Base-by-base conservation (phyloP, 2,797 vertebrate genomes). In the Rhynchonycteris naso region DNA sequence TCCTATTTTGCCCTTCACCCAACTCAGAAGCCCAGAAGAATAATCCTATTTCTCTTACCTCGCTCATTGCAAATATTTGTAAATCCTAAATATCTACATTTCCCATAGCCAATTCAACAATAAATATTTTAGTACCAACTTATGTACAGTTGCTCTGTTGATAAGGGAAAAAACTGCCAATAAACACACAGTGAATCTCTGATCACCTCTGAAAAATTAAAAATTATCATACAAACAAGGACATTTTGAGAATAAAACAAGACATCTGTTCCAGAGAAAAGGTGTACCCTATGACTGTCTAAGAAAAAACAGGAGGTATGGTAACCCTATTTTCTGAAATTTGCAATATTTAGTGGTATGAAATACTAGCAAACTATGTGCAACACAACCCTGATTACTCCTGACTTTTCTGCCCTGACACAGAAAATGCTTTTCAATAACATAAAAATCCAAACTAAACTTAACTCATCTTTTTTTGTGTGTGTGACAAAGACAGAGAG, bases 1-100 rank as follows among this genome's bases (percentile, higher is more conserved):
- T 52, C 15, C 43, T 88, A 30, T 61, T 65, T 86, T 75, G 38
- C 63, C 35, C 43, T 87, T 69, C 59, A 13, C 30, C 78, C 30
- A 94, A 87, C 47, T 80, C 79, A 88, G 88, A 94, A 88, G 10
- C 5, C 59, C 66, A 89, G 63, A 91, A 88, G n/a, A n/a, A n/a
- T 69, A 90, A 87, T 65, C 30, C 30, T 58, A 56, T 35, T 94
- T 95, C 43, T 69, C 69, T 90, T 89, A 75, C 22, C 8, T 76
- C 85, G 52, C 15, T 88, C 26, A 72, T 12, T 89, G 47, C 19
- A 91, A 84, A 28, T 85, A 52, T 91, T 35, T 61, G 28, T 54
- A 79, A 87, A 87, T n/a, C 18, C 43, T 68, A 83, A 54, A 85
- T 59, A 80, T 84, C 91, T 88, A 79, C 22, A 93, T 59, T 84